Evolutionary conservation across 2,797 vertebrate genomes (phyloP).

Genomic region (Tachyglossus aculeatus): DNA sequence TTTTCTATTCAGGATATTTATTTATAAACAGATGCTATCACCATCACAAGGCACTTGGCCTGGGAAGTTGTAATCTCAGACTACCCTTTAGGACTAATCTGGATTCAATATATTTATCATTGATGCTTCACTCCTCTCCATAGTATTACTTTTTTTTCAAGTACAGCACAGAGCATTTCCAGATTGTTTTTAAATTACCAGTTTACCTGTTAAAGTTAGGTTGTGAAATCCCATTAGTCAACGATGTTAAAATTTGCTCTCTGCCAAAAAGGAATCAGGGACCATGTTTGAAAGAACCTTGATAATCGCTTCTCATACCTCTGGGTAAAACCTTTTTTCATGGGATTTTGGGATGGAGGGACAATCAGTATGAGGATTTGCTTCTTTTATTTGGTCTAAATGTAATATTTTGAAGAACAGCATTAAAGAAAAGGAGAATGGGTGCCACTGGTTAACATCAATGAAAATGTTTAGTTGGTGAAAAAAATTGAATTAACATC

Average conservation of each 20-base stretch:
- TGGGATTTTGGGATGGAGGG: too few species aligned
- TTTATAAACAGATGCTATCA: not conserved
- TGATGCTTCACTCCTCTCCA: not conserved
- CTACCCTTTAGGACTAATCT: not conserved
- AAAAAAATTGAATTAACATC: too few species aligned
- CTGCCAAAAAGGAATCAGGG: conserved; percentile 10
- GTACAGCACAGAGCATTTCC: too few species aligned
- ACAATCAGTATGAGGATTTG: too few species aligned
- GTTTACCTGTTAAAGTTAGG: not conserved
- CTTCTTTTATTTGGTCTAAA: too few species aligned
- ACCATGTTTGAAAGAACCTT: conserved; percentile 43
- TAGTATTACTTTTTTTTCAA: too few species aligned
- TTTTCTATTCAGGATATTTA: not conserved
- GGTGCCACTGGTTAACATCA: too few species aligned
- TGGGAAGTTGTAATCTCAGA: not conserved
- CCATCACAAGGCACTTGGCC: not conserved
- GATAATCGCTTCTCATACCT: too few species aligned
- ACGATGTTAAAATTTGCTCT: not conserved
- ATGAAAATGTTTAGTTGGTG: too few species aligned
- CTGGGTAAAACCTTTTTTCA: too few species aligned
- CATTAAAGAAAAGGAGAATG: too few species aligned
- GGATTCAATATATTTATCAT: conserved; percentile 7
- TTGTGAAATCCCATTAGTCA: conserved; percentile 3
- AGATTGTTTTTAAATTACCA: not conserved
- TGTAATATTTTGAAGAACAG: too few species aligned